Conservation (phyloP, 1,140 invertebrate species). For the Homalodisca vitripennis region DNA sequence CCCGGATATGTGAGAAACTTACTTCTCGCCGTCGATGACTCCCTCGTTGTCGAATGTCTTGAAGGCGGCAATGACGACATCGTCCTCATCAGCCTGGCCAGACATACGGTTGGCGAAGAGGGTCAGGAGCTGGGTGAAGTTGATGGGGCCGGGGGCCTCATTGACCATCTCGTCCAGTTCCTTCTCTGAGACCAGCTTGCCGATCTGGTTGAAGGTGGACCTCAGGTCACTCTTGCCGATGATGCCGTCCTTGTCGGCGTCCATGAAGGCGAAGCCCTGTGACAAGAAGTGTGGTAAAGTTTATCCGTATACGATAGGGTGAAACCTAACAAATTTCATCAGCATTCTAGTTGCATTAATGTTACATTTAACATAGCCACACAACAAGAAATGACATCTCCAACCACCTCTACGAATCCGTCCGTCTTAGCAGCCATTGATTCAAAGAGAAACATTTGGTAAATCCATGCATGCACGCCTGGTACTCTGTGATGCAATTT, state of each 20-base stretch:
- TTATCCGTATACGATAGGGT: no score
- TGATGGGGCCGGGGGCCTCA: slow-evolving; percentile 90
- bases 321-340: no score
- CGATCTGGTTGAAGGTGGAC: slow-evolving; percentile 92
- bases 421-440: no score
- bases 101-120: slow-evolving; percentile 89
- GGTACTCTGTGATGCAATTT: no score
- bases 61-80: slow-evolving; percentile 93
- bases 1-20: no score
- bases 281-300: no score
- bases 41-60: slow-evolving; percentile 91
- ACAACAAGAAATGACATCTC: no score
- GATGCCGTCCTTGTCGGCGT: slow-evolving; percentile 97
- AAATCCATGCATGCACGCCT: no score
- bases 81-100: slow-evolving; percentile 86
- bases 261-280: slow-evolving; percentile 97
- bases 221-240: slow-evolving; percentile 95
- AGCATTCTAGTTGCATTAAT: no score
- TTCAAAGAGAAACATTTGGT: no score
- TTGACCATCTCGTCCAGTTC: slow-evolving; percentile 89
- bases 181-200: slow-evolving; percentile 85
- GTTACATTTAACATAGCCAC: no score
- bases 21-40: slow-evolving; percentile 83
- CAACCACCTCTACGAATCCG: no score
- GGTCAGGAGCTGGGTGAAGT: slow-evolving; percentile 92